Evolutionary conservation across 2,113 vertebrate species (phyloP), one percentile per base, ranked within the genome.

Genomic region (Trochalopteron elliotii): DNA sequence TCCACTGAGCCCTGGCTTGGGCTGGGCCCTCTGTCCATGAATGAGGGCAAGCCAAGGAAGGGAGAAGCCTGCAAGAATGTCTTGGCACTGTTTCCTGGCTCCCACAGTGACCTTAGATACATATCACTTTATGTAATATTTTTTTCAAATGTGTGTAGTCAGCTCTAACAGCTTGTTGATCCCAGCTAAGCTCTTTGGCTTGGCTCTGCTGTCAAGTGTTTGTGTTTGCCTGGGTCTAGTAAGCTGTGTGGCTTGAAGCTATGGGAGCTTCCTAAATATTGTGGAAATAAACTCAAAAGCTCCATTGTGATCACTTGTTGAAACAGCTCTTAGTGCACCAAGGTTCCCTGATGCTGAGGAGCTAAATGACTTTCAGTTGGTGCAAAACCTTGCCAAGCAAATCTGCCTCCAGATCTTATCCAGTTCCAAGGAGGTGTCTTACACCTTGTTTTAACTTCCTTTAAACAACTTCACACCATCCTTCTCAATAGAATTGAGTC

Each of bases 51-150:
- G 95, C 94, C 95, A 97, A 95, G 85, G 91, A 90, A 94, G 80
- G 65, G 59, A 83, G 78, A 77, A 96, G 93, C 83, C 94, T 96
- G 77, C 49, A 93, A 81, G 85, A 96, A 95, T 96, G 80, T 94
- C 96, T 96, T 97, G 97, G 96, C 96, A 91, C 77, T 87, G 33
- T 31, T 56, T 81, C 23, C 89, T 96, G 88, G 74, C 95, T 97
- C 96, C 91, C 93, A 93, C 71, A 10, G 77, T 97, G 97, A 98
- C 97, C 97, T 98, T 96, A 94, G 95, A 96, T 94, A 80, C 90
- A 82, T 83, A 96, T 95, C 74, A 82, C 89, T 96, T 92, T 93
- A 96, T 93, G 82, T 90, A 59, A 75, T 93, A 69, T 72, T 96
- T 94, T 96, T 97, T 97, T 94, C 71, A 45, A 97, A 96, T 93